Evolutionary conservation across 2,888 invertebrate genomes (phyloP), one percentile per base, ranked within the genome.

Genomic region (Coleophora flavipennella): DNA sequence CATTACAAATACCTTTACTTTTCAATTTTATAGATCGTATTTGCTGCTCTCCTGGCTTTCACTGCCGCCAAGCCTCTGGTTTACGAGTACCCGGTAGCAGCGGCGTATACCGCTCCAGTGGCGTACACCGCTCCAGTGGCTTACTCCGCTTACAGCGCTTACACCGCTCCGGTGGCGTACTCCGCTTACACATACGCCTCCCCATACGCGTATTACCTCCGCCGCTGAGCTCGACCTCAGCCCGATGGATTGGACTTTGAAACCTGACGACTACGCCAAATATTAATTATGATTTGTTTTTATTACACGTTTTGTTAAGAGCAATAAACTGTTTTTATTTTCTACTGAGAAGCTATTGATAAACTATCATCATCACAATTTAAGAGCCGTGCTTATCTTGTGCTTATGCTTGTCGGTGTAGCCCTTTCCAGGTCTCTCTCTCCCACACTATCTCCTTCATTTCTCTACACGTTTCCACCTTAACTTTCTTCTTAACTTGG

Each of bases 1-100:
- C n/a, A n/a, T n/a, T n/a, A n/a, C n/a, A n/a, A n/a, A n/a, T n/a
- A n/a, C n/a, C n/a, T n/a, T n/a, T n/a, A 14, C 29, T 3, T 35
- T 28, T 12, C 29, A 14, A 10, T 25, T 13, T 29, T 38, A 1
- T 65, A 88, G 88, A 48, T 87, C 63, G 69, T 87, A 49, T 72
- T 88, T 67, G 72, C 80, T 49, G 85, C 86, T 59, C 66, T 88
- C 53, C 62, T 88, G 78, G 87, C 87, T 34, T 60, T 67, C 50
- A 64, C 64, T 31, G 45, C 57, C 41, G 69, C 69, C 44, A 68
- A 68, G 53, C 86, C 86, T 28, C 44, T 77, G 40, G 63, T 75
- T 41, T 59, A 65, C 46, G 72, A 74, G 45, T 79, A 72, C 46
- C 77, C 78, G 0, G 62, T 73, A 48, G 72, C 71, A 44, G 71